Percentiles rank a stretch among this genome's conserved stretches.
Evolutionary conservation across 1,140 invertebrate genomes (phyloP).

Genomic region (Drosophila carrolli): DNA sequence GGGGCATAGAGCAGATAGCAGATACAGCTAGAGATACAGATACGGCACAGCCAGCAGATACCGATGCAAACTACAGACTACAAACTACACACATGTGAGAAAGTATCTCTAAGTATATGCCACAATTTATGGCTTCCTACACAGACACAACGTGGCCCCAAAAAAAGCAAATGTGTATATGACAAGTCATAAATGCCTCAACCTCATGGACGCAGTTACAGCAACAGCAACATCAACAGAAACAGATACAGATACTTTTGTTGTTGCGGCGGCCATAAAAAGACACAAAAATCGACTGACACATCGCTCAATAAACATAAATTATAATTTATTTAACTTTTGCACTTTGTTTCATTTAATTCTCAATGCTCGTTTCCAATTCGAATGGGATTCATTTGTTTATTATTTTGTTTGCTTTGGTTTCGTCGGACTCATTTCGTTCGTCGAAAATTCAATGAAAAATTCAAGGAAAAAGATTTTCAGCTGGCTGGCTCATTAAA

Average conservation of each 20-base stretch:
- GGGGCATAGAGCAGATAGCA: conserved; percentile 16
- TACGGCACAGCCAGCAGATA: conserved; percentile 23
- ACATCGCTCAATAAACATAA: conserved; percentile 81
- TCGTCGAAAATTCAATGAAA: conserved; percentile 37
- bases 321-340: conserved; percentile 79
- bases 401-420: conserved; percentile 51
- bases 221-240: conserved; percentile 23
- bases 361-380: conserved; percentile 51
- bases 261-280: conserved; percentile 62
- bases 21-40: conserved; percentile 17
- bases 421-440: conserved; percentile 25
- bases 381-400: conserved; percentile 53
- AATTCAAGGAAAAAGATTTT: conserved; percentile 38
- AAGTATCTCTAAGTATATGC: conserved; percentile 51
- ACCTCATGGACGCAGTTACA: conserved; percentile 47
- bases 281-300: conserved; percentile 63
- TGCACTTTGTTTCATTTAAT: conserved; percentile 62
- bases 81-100: conserved; percentile 33
- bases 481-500: conserved; percentile 58
- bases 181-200: conserved; percentile 77
- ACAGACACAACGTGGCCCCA: conserved; percentile 49
- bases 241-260: conserved; percentile 44
- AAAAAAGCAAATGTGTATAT: conserved; percentile 57
- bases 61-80: conserved; percentile 38
- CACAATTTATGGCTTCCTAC: conserved; percentile 78